These are phyloP conservation scores for Rhagoletis zephyria DNA, from an alignment of 1,140 invertebrate species.

Conservation along the genomic window DNA sequence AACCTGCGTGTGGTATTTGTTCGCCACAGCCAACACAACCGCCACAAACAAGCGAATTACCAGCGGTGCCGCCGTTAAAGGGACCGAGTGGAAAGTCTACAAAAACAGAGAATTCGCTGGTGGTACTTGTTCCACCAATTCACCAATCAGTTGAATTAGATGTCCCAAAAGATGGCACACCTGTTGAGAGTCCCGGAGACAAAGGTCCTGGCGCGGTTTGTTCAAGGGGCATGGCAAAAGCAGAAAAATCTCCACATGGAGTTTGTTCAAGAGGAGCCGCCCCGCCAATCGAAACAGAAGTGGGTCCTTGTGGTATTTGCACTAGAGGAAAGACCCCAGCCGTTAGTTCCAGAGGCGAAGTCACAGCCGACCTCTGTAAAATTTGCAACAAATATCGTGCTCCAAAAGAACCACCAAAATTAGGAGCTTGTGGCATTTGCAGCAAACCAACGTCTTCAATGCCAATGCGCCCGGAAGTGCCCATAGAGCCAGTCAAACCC, in stretches of 20 bases:
- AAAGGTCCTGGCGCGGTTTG: conserved; percentile 19
- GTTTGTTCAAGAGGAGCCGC: neutral
- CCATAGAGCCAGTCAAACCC: neutral
- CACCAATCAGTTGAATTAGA: no score
- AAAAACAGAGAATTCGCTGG: neutral
- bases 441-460: neutral
- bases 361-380: neutral
- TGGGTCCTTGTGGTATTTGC: neutral
- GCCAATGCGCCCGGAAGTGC: neutral
- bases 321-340: neutral
- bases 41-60: neutral
- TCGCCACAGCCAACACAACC: neutral
- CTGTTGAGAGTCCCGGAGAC: no score
- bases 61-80: neutral
- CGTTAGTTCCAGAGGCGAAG: neutral
- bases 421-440: neutral
- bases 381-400: neutral
- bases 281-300: neutral
- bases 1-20: neutral
- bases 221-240: neutral
- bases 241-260: neutral
- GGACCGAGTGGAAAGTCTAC: neutral
- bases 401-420: neutral
- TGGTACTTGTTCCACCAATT: neutral
- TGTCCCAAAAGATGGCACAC: no score